Base-by-base conservation (phyloP, 2,888 invertebrate genomes). In the Xanthorhoe designata region DNA sequence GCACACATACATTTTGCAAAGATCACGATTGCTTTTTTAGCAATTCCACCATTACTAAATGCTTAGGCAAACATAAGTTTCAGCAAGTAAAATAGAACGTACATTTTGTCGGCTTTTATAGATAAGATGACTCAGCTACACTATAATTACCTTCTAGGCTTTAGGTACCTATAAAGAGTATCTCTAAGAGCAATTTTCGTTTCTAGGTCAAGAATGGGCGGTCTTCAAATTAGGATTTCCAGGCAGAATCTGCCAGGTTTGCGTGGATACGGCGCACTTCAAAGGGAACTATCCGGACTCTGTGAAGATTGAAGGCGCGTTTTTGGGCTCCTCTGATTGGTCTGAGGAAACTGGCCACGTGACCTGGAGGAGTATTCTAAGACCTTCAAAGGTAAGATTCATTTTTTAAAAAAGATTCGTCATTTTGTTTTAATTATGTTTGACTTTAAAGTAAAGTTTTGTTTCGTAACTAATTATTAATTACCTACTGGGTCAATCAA, bases 201-300 rank as follows among this genome's bases (percentile, higher is more conserved):
- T 76, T 72, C 32, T 71, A 94, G 94, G 95, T 53, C 87, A 91
- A 71, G 96, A 95, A 85, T 95, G 95, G 95, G 95, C 95, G 10
- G 87, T 95, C 18, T 95, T 95, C 77, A 94, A 92, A 75, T 85
- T 95, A 55, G 95, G 95, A 7, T 91, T 92, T 69, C 80, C 89
- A 0, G 95, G 95, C 9, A 83, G 75, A 45, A 85, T 95, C 24
- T 82, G 86, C 52, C 87, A 87, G 71, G 85, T 95, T 47, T 94
- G 94, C 75, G 89, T 95, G 0, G 95, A 95, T 74, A 95, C 95
- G 1, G 88, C 90, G 10, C 94, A 95, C 77, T 95, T 95, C 80
- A 95, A 95, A 84, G 95, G 95, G 54, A 96, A 96, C 80, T 95
- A 91, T 76, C 95, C 95, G 0, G 95, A 95, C 76, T 94, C 93